Conservation (phyloP, 2,888 invertebrate genomes). For the Agrotis puta region DNA sequence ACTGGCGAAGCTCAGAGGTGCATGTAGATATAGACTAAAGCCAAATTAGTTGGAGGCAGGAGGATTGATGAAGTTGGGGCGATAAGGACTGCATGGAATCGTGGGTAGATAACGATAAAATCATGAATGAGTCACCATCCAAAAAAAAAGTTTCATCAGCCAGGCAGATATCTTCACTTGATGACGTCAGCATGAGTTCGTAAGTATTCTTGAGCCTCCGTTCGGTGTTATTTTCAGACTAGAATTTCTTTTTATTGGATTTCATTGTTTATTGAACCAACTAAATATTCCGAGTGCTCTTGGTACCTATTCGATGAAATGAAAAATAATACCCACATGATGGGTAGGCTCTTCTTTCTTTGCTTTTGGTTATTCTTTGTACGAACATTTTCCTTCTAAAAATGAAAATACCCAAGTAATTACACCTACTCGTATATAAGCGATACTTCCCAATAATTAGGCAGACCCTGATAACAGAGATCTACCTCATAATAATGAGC, state of each 20-base stretch:
- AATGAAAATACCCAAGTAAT: background rate
- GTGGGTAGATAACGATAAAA: slow-evolving; percentile 11
- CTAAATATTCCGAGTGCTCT: slow-evolving; percentile 8
- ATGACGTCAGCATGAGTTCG: slow-evolving; percentile 33
- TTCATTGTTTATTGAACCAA: slow-evolving; percentile 25
- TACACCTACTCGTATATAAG: background rate
- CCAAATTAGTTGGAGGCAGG: background rate
- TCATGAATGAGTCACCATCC: slow-evolving; percentile 30
- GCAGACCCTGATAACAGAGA: slow-evolving; percentile 34
- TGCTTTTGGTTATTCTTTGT: background rate
- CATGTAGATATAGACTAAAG: background rate
- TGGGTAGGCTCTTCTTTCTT: background rate
- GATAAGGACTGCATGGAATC: background rate
- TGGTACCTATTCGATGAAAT: slow-evolving; percentile 3
- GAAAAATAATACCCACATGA: background rate
- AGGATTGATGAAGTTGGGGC: background rate
- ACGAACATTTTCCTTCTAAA: background rate
- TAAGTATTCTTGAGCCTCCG: slow-evolving; percentile 24
- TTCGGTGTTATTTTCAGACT: slow-evolving; percentile 29
- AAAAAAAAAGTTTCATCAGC: slow-evolving; percentile 31
- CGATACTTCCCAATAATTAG: slow-evolving; percentile 30
- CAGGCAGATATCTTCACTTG: slow-evolving; percentile 27
- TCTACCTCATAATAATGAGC: slow-evolving; percentile 40
- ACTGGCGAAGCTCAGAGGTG: background rate
- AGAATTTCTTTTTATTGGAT: slow-evolving; percentile 16